Evolutionary conservation across 2,888 invertebrate genomes (phyloP), one percentile per base, ranked within the genome.

Genomic region (Lottia scabra): DNA sequence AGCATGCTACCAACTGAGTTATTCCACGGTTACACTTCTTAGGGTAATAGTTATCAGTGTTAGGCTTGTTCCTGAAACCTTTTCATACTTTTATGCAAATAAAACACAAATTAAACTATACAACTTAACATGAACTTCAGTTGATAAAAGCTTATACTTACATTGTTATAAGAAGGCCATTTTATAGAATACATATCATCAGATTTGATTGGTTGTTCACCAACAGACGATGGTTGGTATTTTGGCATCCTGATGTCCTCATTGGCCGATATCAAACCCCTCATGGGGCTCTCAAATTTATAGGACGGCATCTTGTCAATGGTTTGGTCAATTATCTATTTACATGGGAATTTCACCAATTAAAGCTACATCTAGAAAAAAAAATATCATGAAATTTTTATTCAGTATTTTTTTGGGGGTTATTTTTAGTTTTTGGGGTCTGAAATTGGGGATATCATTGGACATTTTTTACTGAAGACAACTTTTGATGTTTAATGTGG

Each of bases 161-260:
- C 84, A 78, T 83, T 80, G 67, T 80, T 78, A 75, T 80, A 83
- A 15, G 79, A 75, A 10, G 84, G 83, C 84, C 84, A 84, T 62
- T 79, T 73, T 43, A 83, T 72, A 12, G 80, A 79, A 63, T 84
- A 85, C 81, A 85, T 82, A 30, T 82, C 81, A 67, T 79, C 80
- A 30, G 79, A 74, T 68, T 82, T 84, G 13, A 77, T 76, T 13
- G 75, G 77, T 45, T 74, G 72, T 13, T 19, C 6, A 6, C 63
- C 45, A 13, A 66, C 48, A 38, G 63, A 43, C 10, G 38, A 8
- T 56, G 65, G n/a, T 6, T 63, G 68, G 63, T 71, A 65, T 62
- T 74, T 74, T 8, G 71, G 62, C 62, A 71, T 13, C 38, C 43
- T 65, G 10, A 65, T 68, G 6, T n/a, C 23, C 2, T 23, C 23